phyloP scores from a whole-genome alignment of 2,113 vertebrate species.

The Ailurus styani region DNA sequence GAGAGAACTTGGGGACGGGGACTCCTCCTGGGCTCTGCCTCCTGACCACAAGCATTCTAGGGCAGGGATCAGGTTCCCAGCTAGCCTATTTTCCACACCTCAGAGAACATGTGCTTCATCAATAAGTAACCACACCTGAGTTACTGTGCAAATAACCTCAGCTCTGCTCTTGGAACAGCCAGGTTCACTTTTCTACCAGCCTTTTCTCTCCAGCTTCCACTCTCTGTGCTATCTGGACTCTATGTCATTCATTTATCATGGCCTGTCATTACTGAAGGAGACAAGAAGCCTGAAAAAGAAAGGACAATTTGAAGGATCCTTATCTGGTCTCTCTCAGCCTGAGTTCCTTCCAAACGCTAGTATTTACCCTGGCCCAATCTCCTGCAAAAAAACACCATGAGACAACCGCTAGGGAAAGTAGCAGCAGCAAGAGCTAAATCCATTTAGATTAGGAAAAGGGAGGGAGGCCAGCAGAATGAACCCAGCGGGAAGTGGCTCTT shows the following conservation, averaged over 20 bases:
- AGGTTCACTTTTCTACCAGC: not conserved
- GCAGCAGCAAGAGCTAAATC: not conserved
- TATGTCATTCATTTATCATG: not conserved
- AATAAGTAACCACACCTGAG: slow-evolving; percentile 52
- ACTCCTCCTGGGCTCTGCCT: not conserved
- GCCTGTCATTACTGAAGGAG: not conserved
- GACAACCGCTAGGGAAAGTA: not conserved
- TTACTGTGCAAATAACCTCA: not conserved
- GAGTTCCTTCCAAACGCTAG: not conserved
- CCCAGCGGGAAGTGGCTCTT: not conserved
- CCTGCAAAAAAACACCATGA: not conserved
- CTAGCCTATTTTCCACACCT: slow-evolving; percentile 51
- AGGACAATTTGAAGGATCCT: not conserved
- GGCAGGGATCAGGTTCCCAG: not conserved
- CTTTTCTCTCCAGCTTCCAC: not conserved
- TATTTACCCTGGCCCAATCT: not conserved
- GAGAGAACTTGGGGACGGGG: too few species aligned
- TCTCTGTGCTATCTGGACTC: not conserved
- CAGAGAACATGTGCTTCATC: slow-evolving; percentile 27
- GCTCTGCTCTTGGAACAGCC: not conserved
- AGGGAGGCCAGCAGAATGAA: not conserved
- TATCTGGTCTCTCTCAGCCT: not conserved
- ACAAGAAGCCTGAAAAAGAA: not conserved
- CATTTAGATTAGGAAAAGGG: not conserved
- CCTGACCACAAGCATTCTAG: not conserved